Evolutionary conservation across 2,888 invertebrate genomes (phyloP).

Genomic region (Allygus modestus): DNA sequence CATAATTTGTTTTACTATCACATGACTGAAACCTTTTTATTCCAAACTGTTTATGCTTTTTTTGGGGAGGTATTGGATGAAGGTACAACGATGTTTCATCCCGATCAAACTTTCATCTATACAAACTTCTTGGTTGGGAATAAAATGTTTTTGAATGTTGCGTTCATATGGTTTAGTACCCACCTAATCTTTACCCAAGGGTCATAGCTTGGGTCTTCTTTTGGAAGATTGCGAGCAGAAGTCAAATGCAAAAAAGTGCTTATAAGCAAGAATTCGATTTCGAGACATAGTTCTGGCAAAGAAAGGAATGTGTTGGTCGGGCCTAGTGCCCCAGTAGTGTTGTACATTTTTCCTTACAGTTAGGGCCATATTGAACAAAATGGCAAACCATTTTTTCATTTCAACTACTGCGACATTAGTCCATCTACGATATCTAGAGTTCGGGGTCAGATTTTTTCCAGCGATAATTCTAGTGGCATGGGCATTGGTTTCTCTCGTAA

Average conservation of each 20-base stretch:
- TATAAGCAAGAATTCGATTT: background rate
- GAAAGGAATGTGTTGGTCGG: background rate
- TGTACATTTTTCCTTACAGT: background rate
- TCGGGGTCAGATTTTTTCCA: background rate
- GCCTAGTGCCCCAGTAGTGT: background rate
- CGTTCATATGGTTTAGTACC: constrained; percentile 2
- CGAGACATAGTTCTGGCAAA: background rate
- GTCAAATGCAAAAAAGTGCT: constrained; percentile 14
- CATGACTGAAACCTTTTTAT: constrained; percentile 36
- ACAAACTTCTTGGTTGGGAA: background rate
- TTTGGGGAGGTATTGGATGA: constrained; percentile 41
- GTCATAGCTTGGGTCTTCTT: constrained; percentile 22
- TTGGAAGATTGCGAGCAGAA: background rate
- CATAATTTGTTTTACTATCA: constrained; percentile 39
- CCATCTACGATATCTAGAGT: background rate
- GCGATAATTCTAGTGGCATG: background rate
- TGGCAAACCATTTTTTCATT: background rate
- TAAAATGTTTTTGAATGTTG: constrained; percentile 12
- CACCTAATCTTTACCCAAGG: constrained; percentile 44
- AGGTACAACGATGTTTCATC: constrained; percentile 27
- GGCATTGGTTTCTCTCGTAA: background rate
- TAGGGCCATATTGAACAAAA: background rate
- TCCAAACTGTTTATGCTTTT: constrained; percentile 42
- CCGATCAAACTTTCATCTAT: constrained; percentile 52
- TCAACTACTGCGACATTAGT: background rate